A percentile compares a stretch with the other conserved stretches of the same genome.
Conservation (phyloP, 2,888 invertebrate genomes). For the Lymantria dispar region DNA sequence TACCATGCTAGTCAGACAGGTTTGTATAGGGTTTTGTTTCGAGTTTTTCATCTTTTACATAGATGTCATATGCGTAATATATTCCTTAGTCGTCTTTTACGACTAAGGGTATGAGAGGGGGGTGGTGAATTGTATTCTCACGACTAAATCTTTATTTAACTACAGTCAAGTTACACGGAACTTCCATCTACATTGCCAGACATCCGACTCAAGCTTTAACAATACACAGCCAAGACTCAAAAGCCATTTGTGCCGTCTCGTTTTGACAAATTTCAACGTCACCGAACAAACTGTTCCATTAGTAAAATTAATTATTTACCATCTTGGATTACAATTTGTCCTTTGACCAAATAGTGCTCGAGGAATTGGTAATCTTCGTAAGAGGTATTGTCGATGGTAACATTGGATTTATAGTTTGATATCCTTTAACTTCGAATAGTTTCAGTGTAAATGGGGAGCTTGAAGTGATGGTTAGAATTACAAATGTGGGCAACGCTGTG, state of each 20-base stretch:
- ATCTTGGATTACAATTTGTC: conserved; percentile 62
- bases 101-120: too few relatives aligned
- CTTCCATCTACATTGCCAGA: conserved; percentile 7
- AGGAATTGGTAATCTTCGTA: conserved; percentile 64
- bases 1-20: too few relatives aligned
- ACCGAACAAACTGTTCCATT: conserved; percentile 68
- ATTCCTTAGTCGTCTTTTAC: too few relatives aligned
- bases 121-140: too few relatives aligned
- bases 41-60: too few relatives aligned
- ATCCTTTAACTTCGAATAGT: conserved; percentile 28
- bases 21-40: too few relatives aligned
- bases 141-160: background rate
- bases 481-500: conserved; percentile 12
- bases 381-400: conserved; percentile 61
- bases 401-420: conserved; percentile 35
- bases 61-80: too few relatives aligned
- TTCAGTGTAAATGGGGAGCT: conserved; percentile 28
- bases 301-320: conserved; percentile 80
- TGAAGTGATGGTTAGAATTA: conserved; percentile 20
- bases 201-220: conserved; percentile 25
- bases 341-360: conserved; percentile 64
- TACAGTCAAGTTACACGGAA: background rate
- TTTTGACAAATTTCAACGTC: conserved; percentile 66
- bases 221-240: conserved; percentile 43
- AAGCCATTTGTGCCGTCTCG: conserved; percentile 38